These are phyloP conservation scores for Contarinia nasturtii DNA, from an alignment of 1,140 invertebrate species.

Conservation along the genomic window DNA sequence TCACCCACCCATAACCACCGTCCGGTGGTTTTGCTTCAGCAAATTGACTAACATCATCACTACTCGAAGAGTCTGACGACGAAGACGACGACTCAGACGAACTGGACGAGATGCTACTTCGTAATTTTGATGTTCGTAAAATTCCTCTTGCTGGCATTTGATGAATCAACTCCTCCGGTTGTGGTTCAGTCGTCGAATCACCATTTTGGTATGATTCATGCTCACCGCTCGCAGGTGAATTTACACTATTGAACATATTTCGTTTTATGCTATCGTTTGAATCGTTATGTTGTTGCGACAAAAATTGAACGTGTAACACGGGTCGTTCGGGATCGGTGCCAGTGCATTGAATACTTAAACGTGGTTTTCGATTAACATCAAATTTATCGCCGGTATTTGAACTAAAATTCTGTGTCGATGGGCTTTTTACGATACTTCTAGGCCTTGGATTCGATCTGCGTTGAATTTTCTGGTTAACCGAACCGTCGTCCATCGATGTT, in stretches of 20 bases:
- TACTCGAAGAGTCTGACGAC: constrained; percentile 22
- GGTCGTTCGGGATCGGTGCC: constrained; percentile 1
- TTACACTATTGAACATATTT: no score
- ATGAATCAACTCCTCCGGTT: not conserved
- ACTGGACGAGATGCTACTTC: constrained; percentile 7
- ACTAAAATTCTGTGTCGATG: constrained; percentile 5
- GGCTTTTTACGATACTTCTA: constrained; percentile 11
- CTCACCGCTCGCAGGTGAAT: no score
- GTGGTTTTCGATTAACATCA: not conserved
- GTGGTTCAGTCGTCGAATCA: not conserved
- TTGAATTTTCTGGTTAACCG: not conserved
- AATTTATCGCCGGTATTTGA: not conserved
- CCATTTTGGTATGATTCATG: not conserved
- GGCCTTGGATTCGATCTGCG: not conserved
- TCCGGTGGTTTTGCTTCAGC: constrained; percentile 48
- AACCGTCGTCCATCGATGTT: not conserved
- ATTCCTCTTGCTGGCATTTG: not conserved
- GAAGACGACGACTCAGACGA: constrained; percentile 26
- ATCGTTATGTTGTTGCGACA: not conserved
- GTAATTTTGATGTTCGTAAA: not conserved
- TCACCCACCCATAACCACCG: constrained; percentile 63
- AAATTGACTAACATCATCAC: constrained; percentile 31
- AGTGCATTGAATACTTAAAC: not conserved
- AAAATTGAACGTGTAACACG: constrained; percentile 2
- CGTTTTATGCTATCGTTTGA: no score